Evolutionary conservation across 2,113 vertebrate genomes (phyloP), one percentile per base, ranked within the genome.

Genomic region (Paracanthobrama guichenoti): DNA sequence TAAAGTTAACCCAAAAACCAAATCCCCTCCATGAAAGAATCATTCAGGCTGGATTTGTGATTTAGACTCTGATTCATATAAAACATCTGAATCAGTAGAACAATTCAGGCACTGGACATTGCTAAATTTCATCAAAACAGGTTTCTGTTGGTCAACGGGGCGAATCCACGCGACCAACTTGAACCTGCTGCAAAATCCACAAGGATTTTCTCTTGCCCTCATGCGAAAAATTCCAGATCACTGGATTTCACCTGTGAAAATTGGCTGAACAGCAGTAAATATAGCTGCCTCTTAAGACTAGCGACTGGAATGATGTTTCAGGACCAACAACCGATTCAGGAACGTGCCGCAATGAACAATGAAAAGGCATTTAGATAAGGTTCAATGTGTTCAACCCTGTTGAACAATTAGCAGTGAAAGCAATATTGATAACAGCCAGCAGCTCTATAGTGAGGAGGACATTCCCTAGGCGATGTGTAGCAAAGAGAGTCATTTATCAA

Each of bases 401-500:
- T 60, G 75, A 78, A 60, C 75, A 78, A 60, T 78, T 78, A 78
- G 75, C 12, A 78, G 35, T 44, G 35, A 78, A 78, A 44, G 55
- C 75, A 78, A 42, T 44, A 83, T 83, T 83, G 28, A 83, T 69
- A 82, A 39, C 20, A 62, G 24, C 50, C 13, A 64, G 59, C 24
- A 31, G 78, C 24, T 80, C n/a, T 62, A 22, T 44, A 71, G 10
- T 44, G 67, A n/a, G 67, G 67, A 86, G 89, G 85, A 83, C 87
- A 89, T 88, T 90, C 86, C 92, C 89, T 35, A 53, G 88, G 87
- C 79, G 87, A 90, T 88, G 22, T 77, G 55, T 69, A 75, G 86
- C 84, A 46, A 90, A 90, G 86, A 84, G 86, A 89, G 90, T 90
- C 86, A 92, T 94, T 92, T 86, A 90, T 93, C 92, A 93, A 89